phyloP scores from a whole-genome alignment of 2,113 vertebrate genomes.

The Petromus typicus region DNA sequence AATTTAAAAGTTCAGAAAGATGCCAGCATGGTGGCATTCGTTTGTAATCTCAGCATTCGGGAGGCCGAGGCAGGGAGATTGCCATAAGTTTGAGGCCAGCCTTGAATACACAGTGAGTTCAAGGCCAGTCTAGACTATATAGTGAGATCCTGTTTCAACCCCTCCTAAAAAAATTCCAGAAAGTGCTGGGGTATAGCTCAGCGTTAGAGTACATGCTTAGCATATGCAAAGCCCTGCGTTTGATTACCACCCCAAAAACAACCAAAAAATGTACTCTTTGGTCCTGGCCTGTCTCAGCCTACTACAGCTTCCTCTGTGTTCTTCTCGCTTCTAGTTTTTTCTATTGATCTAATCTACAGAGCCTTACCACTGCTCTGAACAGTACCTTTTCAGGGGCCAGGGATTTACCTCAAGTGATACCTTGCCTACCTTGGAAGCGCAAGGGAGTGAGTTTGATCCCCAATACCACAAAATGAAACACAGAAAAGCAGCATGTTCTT shows the following conservation, averaged over 20 bases:
- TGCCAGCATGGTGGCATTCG: not conserved
- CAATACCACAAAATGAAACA: too few species aligned
- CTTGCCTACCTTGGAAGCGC: too few species aligned
- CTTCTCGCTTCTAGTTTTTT: constrained; percentile 34
- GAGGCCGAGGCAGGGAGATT: not conserved
- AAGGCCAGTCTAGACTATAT: not conserved
- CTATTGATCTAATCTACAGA: not conserved
- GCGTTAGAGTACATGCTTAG: not conserved
- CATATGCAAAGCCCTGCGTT: not conserved
- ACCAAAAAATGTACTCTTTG: constrained; percentile 2
- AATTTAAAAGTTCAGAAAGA: not conserved
- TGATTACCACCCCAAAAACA: not conserved
- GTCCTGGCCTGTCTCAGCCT: not conserved
- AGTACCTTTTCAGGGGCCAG: not conserved
- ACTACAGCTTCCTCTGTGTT: not conserved
- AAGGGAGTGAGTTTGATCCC: too few species aligned
- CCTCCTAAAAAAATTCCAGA: not conserved
- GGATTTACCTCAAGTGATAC: too few species aligned
- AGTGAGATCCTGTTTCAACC: not conserved
- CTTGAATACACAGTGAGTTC: not conserved
- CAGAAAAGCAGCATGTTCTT: not conserved
- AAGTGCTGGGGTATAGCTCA: not conserved
- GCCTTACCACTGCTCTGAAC: not conserved
- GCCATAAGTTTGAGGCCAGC: not conserved
- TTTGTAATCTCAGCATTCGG: not conserved